Percentiles rank a stretch among this genome's conserved stretches.
phyloP scores from a whole-genome alignment of 1,140 invertebrate species.

The Drosophila triauraria region DNA sequence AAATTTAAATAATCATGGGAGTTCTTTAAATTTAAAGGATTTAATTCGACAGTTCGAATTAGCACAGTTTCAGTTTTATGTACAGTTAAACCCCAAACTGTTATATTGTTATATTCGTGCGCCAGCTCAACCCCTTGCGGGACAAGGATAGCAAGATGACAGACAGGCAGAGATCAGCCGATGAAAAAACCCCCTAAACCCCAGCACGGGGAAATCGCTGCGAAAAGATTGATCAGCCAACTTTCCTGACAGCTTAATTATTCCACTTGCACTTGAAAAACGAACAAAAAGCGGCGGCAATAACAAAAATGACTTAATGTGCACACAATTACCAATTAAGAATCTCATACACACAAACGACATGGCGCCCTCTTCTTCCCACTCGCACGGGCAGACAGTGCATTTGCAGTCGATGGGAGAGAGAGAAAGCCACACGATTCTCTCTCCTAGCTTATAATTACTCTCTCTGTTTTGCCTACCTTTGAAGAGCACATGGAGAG shows the following conservation, averaged over 20 bases:
- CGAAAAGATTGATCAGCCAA: slow-evolving; percentile 6
- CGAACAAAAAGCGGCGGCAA: slow-evolving; percentile 7
- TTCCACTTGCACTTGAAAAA: slow-evolving; percentile 50
- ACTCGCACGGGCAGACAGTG: background rate
- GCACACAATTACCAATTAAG: slow-evolving; percentile 73
- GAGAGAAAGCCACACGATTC: slow-evolving; percentile 17
- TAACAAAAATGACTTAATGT: slow-evolving; percentile 51
- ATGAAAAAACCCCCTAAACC: background rate
- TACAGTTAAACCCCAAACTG: background rate
- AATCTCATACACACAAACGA: slow-evolving; percentile 3
- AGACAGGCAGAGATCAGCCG: background rate
- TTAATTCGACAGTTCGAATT: background rate
- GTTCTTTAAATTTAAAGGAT: too few relatives aligned
- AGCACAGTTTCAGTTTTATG: too few relatives aligned
- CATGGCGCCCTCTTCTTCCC: background rate
- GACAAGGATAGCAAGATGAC: background rate
- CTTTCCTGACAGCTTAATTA: slow-evolving; percentile 19
- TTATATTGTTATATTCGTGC: background rate
- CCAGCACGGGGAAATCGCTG: background rate
- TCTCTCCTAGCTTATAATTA: background rate
- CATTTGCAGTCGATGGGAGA: background rate
- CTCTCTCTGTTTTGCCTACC: background rate
- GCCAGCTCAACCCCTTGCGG: too few relatives aligned
- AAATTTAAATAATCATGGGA: too few relatives aligned
- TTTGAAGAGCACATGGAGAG: background rate